A percentile compares a stretch with the other conserved stretches of the same genome.
Evolutionary conservation across 1,140 invertebrate species (phyloP).

Genomic region (Sinonovacula constricta): DNA sequence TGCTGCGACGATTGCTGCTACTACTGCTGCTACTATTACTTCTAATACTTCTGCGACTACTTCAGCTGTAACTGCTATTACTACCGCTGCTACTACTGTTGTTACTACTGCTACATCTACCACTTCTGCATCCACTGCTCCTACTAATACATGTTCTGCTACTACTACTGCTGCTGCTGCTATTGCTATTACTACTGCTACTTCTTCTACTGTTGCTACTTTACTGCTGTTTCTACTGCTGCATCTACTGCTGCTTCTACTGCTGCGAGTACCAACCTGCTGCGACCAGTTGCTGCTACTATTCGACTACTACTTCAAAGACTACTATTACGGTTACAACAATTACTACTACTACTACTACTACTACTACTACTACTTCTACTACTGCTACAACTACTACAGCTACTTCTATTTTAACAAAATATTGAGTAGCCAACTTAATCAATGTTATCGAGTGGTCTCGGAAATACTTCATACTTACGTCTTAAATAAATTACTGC

Average conservation of each 20-base stretch:
- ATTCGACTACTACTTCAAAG: too few relatives aligned
- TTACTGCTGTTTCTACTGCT: slow-evolving; percentile 11
- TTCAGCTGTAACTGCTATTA: slow-evolving; percentile 28
- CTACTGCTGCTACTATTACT: background rate
- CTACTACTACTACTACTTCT: too few relatives aligned
- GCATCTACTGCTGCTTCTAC: slow-evolving; percentile 4
- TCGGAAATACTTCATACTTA: too few relatives aligned
- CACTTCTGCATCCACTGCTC: slow-evolving; percentile 13
- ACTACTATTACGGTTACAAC: too few relatives aligned
- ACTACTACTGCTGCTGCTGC: slow-evolving; percentile 11
- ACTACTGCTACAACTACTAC: too few relatives aligned
- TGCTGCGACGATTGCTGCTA: background rate
- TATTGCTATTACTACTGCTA: slow-evolving; percentile 16
- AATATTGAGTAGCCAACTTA: too few relatives aligned
- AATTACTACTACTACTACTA: too few relatives aligned
- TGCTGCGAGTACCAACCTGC: background rate
- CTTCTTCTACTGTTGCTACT: slow-evolving; percentile 14
- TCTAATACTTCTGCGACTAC: slow-evolving; percentile 25
- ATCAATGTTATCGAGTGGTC: too few relatives aligned
- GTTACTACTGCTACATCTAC: slow-evolving; percentile 9
- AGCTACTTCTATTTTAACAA: too few relatives aligned
- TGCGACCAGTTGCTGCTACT: too few relatives aligned
- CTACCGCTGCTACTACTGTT: slow-evolving; percentile 26
- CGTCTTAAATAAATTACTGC: too few relatives aligned
- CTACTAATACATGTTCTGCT: slow-evolving; percentile 12